A percentile compares a stretch with the other conserved stretches of the same genome.
Evolutionary conservation across 2,797 vertebrate genomes (phyloP).

Genomic region (Gobionotothen gibberifrons): DNA sequence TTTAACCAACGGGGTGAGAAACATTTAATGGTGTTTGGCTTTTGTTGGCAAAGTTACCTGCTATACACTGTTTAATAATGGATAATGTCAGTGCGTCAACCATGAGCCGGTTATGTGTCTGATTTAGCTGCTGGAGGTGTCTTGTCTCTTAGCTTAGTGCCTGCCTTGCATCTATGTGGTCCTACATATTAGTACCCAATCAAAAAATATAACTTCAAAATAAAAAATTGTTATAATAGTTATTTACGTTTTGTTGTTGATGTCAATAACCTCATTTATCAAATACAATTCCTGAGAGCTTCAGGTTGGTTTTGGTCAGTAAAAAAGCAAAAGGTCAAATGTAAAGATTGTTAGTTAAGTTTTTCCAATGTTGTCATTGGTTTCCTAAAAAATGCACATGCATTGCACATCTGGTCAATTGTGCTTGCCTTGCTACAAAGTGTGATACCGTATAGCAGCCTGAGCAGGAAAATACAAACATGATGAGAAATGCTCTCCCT

Average conservation of each 20-base stretch:
- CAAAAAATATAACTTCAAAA: background rate
- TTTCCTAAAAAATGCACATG: background rate
- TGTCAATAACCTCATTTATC: background rate
- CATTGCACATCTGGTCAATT: background rate
- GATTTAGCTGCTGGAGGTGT: slow-evolving; percentile 8
- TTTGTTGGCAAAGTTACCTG: slow-evolving; percentile 45
- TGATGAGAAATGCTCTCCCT: background rate
- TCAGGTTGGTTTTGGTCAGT: background rate
- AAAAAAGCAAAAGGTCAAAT: background rate
- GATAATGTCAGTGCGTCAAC: slow-evolving; percentile 14
- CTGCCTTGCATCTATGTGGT: slow-evolving; percentile 11
- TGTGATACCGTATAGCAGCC: background rate
- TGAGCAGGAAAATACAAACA: background rate
- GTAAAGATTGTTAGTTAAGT: background rate
- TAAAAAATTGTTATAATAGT: background rate
- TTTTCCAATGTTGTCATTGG: background rate
- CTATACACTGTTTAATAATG: slow-evolving; percentile 13
- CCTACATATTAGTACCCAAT: background rate
- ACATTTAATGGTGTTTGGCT: slow-evolving; percentile 40
- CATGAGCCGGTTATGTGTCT: slow-evolving; percentile 4
- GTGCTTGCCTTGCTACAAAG: no score
- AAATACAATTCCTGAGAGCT: background rate
- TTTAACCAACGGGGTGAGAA: slow-evolving; percentile 54
- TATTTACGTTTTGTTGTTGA: background rate
- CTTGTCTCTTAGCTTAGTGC: slow-evolving; percentile 9